These are phyloP conservation scores for Cephus rjabovi DNA, from an alignment of 2,888 invertebrate genomes.

Conservation along the genomic window DNA sequence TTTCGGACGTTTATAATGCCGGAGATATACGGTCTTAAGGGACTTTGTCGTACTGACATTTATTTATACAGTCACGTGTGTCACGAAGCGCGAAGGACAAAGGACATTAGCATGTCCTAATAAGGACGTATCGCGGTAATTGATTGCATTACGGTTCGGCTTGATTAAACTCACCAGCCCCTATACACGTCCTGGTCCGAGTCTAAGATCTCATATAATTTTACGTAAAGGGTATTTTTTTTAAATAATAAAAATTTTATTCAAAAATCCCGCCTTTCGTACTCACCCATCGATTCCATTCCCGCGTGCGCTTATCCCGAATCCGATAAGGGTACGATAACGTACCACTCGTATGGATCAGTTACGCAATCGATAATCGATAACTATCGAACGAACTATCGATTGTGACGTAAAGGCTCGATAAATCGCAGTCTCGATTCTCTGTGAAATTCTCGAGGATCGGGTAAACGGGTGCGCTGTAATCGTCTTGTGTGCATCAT, in stretches of 20 bases:
- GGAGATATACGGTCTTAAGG: neutral
- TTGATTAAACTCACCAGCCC: neutral
- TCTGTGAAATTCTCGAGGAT: slow-evolving; percentile 10
- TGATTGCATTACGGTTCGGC: neutral
- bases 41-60: neutral
- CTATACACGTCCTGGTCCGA: neutral
- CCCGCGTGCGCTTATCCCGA: neutral
- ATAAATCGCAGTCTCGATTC: slow-evolving; percentile 19
- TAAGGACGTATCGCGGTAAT: neutral
- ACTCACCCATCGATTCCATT: neutral
- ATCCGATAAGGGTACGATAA: no score
- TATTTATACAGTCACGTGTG: neutral
- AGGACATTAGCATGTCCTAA: neutral
- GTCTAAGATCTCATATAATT: neutral
- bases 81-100: neutral
- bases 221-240: no score
- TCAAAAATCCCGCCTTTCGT: neutral
- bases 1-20: neutral
- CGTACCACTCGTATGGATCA: neutral
- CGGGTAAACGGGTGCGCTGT: slow-evolving; percentile 29
- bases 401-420: neutral
- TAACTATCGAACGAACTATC: neutral
- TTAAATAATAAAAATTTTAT: neutral
- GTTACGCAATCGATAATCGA: neutral
- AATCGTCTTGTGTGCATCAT: slow-evolving; percentile 35